Evolutionary conservation across 1,140 invertebrate genomes (phyloP), one percentile per base, ranked within the genome.

Genomic region (Physella acuta): DNA sequence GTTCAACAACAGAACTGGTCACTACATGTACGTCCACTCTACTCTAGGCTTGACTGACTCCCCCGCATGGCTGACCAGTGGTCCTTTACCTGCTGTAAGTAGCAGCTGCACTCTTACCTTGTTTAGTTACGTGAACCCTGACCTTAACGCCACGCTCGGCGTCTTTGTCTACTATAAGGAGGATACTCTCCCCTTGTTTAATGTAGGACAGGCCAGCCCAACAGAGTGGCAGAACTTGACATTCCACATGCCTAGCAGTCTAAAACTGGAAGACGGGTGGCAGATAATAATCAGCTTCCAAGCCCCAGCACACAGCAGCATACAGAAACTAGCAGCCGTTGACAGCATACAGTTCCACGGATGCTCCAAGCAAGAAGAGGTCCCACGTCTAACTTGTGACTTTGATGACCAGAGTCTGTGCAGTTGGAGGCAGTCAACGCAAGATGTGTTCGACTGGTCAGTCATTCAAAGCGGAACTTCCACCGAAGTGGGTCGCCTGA

Each of bases 121-220:
- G 78, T 93, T 87, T 85, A 89, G 86, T 75, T 90, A 92, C 93
- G 91, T 91, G 87, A 76, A 92, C 91, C 39, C 49, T 4, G 44
- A 71, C 24, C 36, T 60, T 28, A 11, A 8, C 5, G n/a, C 8
- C 5, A 8, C 5, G 8, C 8, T 56, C 5, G 8, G 8, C 24
- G 5, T 56, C 5, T 56, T 56, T 5, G 16, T 60, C 24, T 14
- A 55, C 24, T 5, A 20, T 24, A 8, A 55, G 53, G 26, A 8
- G 24, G 5, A 8, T 14, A 24, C 26, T 8, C 8, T 28, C 8
- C 17, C 26, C 26, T 20, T 55, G 17, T 14, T 20, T 8, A 55
- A 8, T 14, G 53, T n/a, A 14, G 53, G 8, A 5, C 53, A 28
- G 17, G 26, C 26, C 26, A 14, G 11, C 8, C 26, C 26, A 28